Evolutionary conservation across 1,140 invertebrate species (phyloP).

Genomic region (Trinorchestia longiramus): DNA sequence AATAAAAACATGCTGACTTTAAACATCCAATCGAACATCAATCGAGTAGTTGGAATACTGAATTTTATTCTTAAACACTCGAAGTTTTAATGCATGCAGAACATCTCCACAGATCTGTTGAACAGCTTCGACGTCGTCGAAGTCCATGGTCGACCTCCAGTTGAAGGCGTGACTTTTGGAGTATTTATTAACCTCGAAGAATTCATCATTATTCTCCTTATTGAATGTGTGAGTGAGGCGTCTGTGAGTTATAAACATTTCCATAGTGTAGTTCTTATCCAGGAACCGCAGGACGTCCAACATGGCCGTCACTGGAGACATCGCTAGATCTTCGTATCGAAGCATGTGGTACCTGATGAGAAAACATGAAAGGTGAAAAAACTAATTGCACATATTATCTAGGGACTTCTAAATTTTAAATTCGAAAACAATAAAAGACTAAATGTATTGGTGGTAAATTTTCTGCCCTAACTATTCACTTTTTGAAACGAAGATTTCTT

Average conservation of each 20-base stretch:
- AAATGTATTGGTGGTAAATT: too few relatives aligned
- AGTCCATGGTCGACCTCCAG: neutral
- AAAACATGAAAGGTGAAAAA: too few relatives aligned
- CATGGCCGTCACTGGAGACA: neutral
- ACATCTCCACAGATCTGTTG: neutral
- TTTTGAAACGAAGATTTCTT: too few relatives aligned
- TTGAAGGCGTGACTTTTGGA: neutral
- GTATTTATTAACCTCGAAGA: neutral
- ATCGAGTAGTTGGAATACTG: neutral
- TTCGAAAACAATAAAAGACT: too few relatives aligned
- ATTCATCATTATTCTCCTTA: neutral
- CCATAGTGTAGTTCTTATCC: neutral
- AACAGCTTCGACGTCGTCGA: neutral
- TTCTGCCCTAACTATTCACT: too few relatives aligned
- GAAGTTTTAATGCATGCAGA: neutral
- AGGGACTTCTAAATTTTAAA: too few relatives aligned
- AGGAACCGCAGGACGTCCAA: neutral
- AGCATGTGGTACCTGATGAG: neutral
- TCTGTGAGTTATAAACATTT: neutral
- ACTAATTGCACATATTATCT: too few relatives aligned
- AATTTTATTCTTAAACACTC: neutral
- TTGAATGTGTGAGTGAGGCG: neutral
- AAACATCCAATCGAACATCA: neutral
- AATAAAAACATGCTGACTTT: neutral
- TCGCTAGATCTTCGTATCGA: neutral